Percentiles rank a stretch among this genome's conserved stretches.
These are phyloP conservation scores for Tachysurus fulvidraco DNA, from an alignment of 2,113 vertebrate genomes.

Conservation along the genomic window DNA sequence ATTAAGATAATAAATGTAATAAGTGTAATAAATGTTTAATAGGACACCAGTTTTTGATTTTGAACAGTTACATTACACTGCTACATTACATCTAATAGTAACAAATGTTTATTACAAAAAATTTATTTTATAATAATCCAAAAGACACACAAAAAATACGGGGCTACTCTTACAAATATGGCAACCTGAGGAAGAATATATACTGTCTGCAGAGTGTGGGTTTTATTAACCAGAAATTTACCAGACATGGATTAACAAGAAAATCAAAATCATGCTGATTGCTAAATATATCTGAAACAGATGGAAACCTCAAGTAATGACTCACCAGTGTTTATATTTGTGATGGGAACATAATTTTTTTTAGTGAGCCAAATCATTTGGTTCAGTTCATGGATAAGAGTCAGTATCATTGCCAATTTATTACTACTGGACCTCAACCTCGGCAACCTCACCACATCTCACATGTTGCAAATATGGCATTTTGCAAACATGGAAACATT, in stretches of 20 bases:
- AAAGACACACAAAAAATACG: too few species aligned
- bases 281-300: neutral
- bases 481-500: neutral
- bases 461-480: neutral
- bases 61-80: too few species aligned
- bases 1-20: too few species aligned
- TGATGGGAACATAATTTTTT: neutral
- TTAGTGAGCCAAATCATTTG: neutral
- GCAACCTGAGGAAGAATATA: too few species aligned
- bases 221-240: neutral
- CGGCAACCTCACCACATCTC: neutral
- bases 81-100: too few species aligned
- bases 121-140: too few species aligned
- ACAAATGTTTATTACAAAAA: too few species aligned
- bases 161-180: too few species aligned
- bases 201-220: neutral
- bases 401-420: neutral
- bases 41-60: too few species aligned
- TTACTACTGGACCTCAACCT: neutral
- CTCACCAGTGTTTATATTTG: neutral
- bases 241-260: neutral
- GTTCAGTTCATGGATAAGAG: neutral
- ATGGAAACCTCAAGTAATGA: neutral
- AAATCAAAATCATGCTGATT: neutral
- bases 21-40: too few species aligned